phyloP scores from a whole-genome alignment of 2,113 vertebrate species.

The Turdus rufiventris region DNA sequence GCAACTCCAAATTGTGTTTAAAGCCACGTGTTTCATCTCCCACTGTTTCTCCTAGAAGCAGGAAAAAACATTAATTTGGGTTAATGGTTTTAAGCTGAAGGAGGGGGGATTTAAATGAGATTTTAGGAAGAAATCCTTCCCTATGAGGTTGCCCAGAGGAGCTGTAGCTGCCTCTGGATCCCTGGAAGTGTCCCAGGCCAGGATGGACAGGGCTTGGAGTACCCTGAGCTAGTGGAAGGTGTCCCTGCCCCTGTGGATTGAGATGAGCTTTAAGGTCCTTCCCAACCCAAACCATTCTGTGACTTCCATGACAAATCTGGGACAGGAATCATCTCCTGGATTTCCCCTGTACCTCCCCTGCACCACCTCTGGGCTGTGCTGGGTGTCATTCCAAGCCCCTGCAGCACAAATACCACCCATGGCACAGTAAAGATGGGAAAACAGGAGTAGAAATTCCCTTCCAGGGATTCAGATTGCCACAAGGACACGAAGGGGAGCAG shows the following conservation, averaged over 20 bases:
- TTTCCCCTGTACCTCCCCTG: background rate
- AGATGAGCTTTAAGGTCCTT: background rate
- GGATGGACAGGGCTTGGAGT: accelerated
- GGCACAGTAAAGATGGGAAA: background rate
- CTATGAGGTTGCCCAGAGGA: background rate
- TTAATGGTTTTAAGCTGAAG: background rate
- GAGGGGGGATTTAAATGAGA: background rate
- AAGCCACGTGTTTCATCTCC: accelerated
- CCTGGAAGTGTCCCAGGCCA: background rate
- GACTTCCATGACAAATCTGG: background rate
- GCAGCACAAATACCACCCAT: background rate
- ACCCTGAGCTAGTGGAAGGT: accelerated
- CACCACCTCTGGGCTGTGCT: background rate
- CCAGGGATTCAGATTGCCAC: background rate
- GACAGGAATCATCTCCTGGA: background rate
- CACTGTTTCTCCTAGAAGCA: background rate
- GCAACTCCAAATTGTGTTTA: background rate
- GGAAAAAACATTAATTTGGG: background rate
- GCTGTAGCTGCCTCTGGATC: background rate
- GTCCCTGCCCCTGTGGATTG: background rate
- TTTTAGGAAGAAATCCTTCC: background rate
- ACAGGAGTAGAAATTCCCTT: background rate
- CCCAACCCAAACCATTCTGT: background rate
- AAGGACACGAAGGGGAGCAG: accelerated
- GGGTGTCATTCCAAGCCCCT: background rate